Conservation (phyloP, 2,888 invertebrate genomes). For the Noctuana brunneofusca region DNA sequence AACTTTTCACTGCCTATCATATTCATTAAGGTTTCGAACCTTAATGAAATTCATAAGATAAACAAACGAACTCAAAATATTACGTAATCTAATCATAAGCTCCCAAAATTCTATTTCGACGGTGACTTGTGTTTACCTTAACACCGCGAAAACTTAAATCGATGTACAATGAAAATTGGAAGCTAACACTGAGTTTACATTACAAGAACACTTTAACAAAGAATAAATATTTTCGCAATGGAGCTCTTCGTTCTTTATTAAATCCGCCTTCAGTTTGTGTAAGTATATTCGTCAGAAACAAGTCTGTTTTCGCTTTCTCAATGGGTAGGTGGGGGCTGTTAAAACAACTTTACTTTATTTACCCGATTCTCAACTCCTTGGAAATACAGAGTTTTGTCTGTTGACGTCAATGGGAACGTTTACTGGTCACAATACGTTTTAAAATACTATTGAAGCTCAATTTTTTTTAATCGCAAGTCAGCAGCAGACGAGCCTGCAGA, state of each 20-base stretch:
- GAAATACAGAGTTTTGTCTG: conserved; percentile 7
- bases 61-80: not conserved
- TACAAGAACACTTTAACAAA: conserved; percentile 3
- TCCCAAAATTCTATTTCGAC: not conserved
- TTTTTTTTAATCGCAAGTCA: too few species aligned
- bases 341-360: conserved; percentile 31
- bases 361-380: not conserved
- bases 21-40: too few species aligned
- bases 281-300: conserved; percentile 23
- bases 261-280: conserved; percentile 25
- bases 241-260: conserved; percentile 20
- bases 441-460: too few species aligned
- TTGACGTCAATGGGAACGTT: not conserved
- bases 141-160: conserved; percentile 3
- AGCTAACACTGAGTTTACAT: not conserved
- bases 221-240: conserved; percentile 31
- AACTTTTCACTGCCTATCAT: too few species aligned
- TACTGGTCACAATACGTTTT: not conserved
- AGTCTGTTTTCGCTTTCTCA: conserved; percentile 24
- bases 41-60: not conserved
- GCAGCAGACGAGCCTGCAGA: too few species aligned
- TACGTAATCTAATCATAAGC: not conserved
- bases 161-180: conserved; percentile 3
- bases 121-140: not conserved
- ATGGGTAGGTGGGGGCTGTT: conserved; percentile 10